Percentiles rank a stretch among this genome's conserved stretches.
Evolutionary conservation across 2,888 invertebrate species (phyloP).

Genomic region (Cacoxenus indagator): DNA sequence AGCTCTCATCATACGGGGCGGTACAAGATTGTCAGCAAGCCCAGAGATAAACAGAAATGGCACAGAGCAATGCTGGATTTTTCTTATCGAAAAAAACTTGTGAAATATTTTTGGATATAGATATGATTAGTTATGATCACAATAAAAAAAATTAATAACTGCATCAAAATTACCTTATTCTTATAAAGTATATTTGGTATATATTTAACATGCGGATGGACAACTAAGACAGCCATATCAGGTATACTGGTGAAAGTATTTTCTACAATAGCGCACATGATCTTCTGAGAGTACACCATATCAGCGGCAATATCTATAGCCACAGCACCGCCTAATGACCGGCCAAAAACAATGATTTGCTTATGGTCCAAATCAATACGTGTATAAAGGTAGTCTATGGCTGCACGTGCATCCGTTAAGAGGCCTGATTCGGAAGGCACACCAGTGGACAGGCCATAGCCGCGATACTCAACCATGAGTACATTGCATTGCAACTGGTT

Average conservation of each 20-base stretch:
- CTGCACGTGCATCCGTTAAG: constrained; percentile 88
- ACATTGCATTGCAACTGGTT: constrained; percentile 87
- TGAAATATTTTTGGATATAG: constrained; percentile 44
- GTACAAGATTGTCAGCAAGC: constrained; percentile 87
- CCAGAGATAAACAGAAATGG: constrained; percentile 93
- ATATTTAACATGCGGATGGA: constrained; percentile 77
- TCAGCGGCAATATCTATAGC: constrained; percentile 88
- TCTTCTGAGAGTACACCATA: constrained; percentile 81
- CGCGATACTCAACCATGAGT: constrained; percentile 93
- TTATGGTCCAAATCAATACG: constrained; percentile 86
- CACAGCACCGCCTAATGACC: constrained; percentile 90
- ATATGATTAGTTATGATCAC: too few species aligned
- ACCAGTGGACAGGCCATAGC: constrained; percentile 93
- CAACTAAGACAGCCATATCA: constrained; percentile 87
- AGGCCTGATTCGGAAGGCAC: constrained; percentile 89
- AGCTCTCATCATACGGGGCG: constrained; percentile 90
- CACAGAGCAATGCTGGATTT: constrained; percentile 80
- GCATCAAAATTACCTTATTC: constrained; percentile 80
- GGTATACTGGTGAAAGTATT: constrained; percentile 97
- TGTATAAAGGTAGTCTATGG: constrained; percentile 85
- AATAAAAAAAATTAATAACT: constrained; percentile 18
- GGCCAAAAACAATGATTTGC: constrained; percentile 90
- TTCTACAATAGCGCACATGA: constrained; percentile 91
- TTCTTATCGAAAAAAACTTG: constrained; percentile 82
- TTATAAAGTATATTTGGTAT: constrained; percentile 89